Evolutionary conservation across 2,113 vertebrate species (phyloP).

Genomic region (Ibidorhyncha struthersii): DNA sequence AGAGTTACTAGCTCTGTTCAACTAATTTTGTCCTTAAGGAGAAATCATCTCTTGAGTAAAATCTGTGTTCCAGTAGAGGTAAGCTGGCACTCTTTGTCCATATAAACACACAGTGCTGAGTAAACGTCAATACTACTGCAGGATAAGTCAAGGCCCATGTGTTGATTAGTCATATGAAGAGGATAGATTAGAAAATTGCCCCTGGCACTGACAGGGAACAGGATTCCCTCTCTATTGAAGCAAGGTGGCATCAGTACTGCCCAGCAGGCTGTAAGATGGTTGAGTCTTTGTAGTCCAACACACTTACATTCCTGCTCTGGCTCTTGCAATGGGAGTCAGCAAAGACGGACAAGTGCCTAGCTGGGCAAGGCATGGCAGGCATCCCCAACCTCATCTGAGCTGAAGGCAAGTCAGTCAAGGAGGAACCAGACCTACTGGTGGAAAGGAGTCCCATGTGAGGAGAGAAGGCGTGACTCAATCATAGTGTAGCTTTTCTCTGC

Average conservation of each 20-base stretch:
- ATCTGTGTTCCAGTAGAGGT: neutral
- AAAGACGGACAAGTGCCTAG: neutral
- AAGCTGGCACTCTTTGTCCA: neutral
- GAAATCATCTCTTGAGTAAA: neutral
- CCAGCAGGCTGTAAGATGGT: neutral
- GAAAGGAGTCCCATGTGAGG: neutral
- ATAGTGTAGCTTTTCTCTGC: neutral
- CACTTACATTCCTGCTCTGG: neutral
- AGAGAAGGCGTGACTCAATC: neutral
- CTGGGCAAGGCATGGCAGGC: neutral
- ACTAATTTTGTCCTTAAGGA: neutral
- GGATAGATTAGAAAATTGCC: neutral
- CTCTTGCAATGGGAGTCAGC: neutral
- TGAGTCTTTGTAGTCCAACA: neutral
- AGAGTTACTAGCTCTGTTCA: neutral
- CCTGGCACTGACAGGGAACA: neutral
- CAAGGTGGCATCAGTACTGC: neutral
- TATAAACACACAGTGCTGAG: neutral
- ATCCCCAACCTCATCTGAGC: neutral
- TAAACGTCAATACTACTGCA: neutral
- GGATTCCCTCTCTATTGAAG: neutral
- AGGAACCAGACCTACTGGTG: neutral
- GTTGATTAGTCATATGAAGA: neutral
- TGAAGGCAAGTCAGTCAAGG: neutral
- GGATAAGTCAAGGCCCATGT: neutral